Evolutionary conservation across 1,140 invertebrate species (phyloP).

Genomic region (Aphidius gifuensis): DNA sequence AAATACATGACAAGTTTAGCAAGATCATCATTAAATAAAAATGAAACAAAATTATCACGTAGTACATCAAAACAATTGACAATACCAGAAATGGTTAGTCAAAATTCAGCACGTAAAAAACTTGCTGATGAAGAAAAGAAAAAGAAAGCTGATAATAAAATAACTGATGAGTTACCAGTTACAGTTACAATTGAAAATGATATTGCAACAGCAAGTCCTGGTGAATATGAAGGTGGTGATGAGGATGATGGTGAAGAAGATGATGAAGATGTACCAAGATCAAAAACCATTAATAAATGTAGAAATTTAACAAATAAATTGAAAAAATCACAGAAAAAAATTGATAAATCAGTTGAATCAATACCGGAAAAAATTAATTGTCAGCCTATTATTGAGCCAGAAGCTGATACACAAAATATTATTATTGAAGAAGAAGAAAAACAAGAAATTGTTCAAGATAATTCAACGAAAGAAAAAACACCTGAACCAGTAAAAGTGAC

Average conservation of each 20-base stretch:
- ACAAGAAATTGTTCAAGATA: conserved; percentile 22
- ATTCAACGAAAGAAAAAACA: conserved; percentile 9
- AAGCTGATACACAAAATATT: too few relatives aligned
- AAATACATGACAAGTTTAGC: neutral
- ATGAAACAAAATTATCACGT: neutral
- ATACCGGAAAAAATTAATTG: neutral
- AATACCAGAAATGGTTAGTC: neutral
- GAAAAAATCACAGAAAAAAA: conserved; percentile 14
- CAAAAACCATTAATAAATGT: conserved; percentile 31
- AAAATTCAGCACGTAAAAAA: too few relatives aligned
- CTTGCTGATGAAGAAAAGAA: conserved; percentile 1
- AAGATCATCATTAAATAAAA: neutral
- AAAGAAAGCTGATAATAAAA: conserved; percentile 49
- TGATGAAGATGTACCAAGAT: conserved; percentile 25
- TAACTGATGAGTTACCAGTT: conserved; percentile 27
- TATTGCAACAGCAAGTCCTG: conserved; percentile 1
- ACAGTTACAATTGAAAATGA: neutral
- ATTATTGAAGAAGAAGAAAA: conserved; percentile 8
- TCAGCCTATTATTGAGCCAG: too few relatives aligned
- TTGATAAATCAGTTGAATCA: conserved; percentile 1
- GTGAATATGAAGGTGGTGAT: conserved; percentile 11
- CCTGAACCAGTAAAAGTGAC: neutral
- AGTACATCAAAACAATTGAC: conserved; percentile 5
- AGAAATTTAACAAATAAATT: conserved; percentile 20
- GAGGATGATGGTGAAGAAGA: conserved; percentile 16